Evolutionary conservation across 2,797 vertebrate genomes (phyloP).

Genomic region (Holocentrus rufus): DNA sequence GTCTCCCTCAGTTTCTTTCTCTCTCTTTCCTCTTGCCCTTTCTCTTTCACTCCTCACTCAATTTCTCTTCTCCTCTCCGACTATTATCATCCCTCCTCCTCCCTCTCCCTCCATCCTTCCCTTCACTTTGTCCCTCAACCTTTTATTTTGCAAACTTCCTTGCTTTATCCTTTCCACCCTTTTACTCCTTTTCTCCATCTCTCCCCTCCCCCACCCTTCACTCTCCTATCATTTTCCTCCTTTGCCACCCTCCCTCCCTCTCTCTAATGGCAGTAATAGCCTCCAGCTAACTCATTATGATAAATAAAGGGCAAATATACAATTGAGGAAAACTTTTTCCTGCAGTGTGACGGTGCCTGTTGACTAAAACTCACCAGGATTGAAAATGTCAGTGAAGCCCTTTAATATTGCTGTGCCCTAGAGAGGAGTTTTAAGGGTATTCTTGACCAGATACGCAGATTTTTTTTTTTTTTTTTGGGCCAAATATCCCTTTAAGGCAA

Average conservation of each 20-base stretch:
- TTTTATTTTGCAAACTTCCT: conserved; percentile 15
- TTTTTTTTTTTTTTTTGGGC: conserved; percentile 15
- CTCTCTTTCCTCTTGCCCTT: conserved; percentile 42
- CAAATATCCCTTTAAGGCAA: conserved; percentile 51
- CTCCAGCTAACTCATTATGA: conserved; percentile 45
- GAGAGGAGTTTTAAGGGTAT: conserved; percentile 10
- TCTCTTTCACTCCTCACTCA: conserved; percentile 23
- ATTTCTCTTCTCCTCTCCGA: conserved; percentile 20
- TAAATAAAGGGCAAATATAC: conserved; percentile 53
- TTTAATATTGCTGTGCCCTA: conserved; percentile 32
- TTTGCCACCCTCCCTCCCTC: conserved; percentile 9
- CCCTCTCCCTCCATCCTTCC: conserved; percentile 10
- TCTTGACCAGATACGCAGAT: conserved; percentile 25
- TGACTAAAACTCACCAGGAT: conserved; percentile 44
- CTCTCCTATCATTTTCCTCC: conserved; percentile 11
- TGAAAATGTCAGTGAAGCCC: conserved; percentile 51
- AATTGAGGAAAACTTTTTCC: conserved; percentile 37
- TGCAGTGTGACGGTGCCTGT: conserved; percentile 35
- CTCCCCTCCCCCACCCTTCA: neutral
- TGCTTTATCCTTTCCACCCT: conserved; percentile 2
- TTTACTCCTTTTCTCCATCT: neutral
- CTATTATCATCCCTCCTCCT: conserved; percentile 29
- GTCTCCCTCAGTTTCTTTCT: conserved; percentile 12
- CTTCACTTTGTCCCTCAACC: conserved; percentile 12
- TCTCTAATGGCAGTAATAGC: conserved; percentile 34